Base-by-base conservation (phyloP, 2,888 invertebrate species). In the Eurois occulta region DNA sequence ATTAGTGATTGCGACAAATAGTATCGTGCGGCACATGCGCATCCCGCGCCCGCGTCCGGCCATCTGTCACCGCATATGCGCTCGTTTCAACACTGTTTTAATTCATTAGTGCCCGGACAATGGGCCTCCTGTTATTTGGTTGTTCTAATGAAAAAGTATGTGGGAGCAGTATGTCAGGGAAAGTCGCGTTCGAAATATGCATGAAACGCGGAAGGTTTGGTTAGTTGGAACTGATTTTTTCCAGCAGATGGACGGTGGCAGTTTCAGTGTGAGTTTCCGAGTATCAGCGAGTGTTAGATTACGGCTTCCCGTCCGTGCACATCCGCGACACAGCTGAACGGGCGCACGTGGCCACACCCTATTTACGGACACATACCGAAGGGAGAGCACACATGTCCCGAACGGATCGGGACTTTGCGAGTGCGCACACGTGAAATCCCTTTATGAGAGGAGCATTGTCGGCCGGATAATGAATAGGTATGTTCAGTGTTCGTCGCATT, bases 341-440 rank as follows among this genome's bases (percentile, higher is more conserved):
- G 93, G 94, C 95, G 96, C 96, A 96, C 96, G 96, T 96, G 96
- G 96, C 95, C 94, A 95, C 94, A 95, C 96, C 96, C 96, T 96
- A 96, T 96, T 96, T 96, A 96, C 96, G 96, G 96, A 96, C 91
- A 94, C 95, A 95, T 94, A 94, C 94, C 94, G 90, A 93, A 96
- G 96, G 96, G 96, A 96, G 96, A 94, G 93, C 95, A 92, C 96
- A 96, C 95, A 96, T 96, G 96, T 96, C 96, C 96, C 94, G 95
- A 95, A 95, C 96, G 94, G 95, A 96, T 96, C 95, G 96, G 94
- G 95, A 96, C 96, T 95, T 95, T 90, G 96, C 95, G 94, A 94
- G 95, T 93, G 93, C 93, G 95, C 93, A 95, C 96, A 96, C 96
- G 96, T 96, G 96, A 95, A 96, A 96, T 96, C 96, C 95, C 95